Evolutionary conservation across 1,140 invertebrate genomes (phyloP), one percentile per base, ranked within the genome.

Genomic region (Hypothenemus hampei): DNA sequence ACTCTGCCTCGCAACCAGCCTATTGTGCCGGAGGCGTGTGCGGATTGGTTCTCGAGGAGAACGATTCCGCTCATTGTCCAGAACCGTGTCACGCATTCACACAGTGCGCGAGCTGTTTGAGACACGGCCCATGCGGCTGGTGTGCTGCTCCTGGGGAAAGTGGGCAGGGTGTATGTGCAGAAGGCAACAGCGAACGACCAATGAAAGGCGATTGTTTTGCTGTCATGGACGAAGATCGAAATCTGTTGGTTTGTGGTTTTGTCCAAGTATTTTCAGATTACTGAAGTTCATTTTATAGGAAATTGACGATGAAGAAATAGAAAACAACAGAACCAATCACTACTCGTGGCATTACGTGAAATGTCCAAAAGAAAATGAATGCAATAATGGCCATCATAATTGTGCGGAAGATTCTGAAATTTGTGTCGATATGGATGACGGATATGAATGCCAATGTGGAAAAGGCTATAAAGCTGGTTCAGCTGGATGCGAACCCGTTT

Each of bases 311-410:
- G 47, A 50, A 21, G 33, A 48, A 43, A 0, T 21, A 21, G 8
- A 16, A 15, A 26, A 3, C 0, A 20, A 37, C 10, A 7, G 35
- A 7, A 77, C 77, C 51, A 68, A 75, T 2, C 77, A 72, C 3
- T 83, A 84, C 61, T 80, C 81, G 0, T 97, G 93, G 92, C 80
- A 92, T 58, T 97, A 93, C 64, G 81, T 87, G 0, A 78, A 79
- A 24, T 96, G 93, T 72, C 93, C 93, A 1, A 82, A 85, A 0
- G 94, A 98, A 75, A 89, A 98, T 70, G 94, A 98, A 73, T 98
- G 94, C 69, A 69, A 76, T 19, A 97, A 97, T 70, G 81, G 82
- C 8, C 93, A 97, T 72, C 93, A 97, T 66, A 89, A 83, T 20
- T 97, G 94, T 72, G 84, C 93, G 68, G 73, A 79, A 0, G 78